These are phyloP conservation scores for Andricus curvator DNA, from an alignment of 2,888 invertebrate species.

Conservation along the genomic window DNA sequence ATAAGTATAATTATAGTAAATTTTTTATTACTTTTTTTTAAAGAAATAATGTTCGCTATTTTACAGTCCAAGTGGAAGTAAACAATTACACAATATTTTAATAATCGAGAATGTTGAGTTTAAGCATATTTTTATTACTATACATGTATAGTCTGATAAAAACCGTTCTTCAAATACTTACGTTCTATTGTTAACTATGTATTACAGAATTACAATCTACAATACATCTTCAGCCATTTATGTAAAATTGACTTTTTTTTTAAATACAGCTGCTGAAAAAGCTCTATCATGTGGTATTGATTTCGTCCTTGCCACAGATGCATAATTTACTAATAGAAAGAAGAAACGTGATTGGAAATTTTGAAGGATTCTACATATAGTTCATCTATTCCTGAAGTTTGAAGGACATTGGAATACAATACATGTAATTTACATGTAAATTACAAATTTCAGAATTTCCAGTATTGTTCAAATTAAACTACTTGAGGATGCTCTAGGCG, in stretches of 20 bases:
- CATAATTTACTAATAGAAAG: background rate
- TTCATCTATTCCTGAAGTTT: background rate
- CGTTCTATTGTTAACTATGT: constrained; percentile 13
- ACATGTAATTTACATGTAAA: background rate
- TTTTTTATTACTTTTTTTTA: background rate
- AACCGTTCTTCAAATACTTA: background rate
- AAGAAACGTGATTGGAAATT: background rate
- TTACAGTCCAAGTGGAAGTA: background rate
- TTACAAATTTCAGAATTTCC: background rate
- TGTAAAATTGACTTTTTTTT: constrained; percentile 25
- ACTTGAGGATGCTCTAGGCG: too few relatives aligned
- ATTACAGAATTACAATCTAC: background rate
- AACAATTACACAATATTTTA: constrained; percentile 10
- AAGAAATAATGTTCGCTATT: background rate
- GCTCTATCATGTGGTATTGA: background rate
- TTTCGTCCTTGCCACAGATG: background rate
- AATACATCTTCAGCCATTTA: background rate
- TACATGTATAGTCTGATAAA: constrained; percentile 1
- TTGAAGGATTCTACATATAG: background rate
- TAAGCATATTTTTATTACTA: background rate
- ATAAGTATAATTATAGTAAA: too few relatives aligned
- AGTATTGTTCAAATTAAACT: background rate
- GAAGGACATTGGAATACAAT: background rate
- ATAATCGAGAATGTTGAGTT: background rate
- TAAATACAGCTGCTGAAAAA: constrained; percentile 24